Conservation (phyloP, 2,113 vertebrate genomes). For the Pimephales promelas region DNA sequence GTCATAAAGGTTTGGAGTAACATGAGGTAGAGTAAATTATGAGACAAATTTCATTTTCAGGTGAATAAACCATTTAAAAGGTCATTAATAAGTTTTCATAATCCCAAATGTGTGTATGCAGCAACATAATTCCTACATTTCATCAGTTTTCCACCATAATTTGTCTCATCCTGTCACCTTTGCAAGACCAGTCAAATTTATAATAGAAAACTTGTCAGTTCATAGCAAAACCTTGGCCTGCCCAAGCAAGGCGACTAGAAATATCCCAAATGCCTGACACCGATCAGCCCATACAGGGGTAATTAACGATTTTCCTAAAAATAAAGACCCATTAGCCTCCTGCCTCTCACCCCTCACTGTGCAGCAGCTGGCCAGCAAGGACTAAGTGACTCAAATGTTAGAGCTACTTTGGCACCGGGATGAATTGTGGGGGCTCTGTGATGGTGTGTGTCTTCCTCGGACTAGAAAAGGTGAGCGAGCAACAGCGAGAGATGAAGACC, state of each 20-base stretch:
- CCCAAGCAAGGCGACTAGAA: slow-evolving; percentile 2
- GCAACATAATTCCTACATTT: background rate
- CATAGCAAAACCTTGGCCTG: slow-evolving; percentile 21
- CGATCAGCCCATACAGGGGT: slow-evolving; percentile 53
- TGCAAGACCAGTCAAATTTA: background rate
- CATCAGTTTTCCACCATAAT: background rate
- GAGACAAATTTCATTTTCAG: background rate
- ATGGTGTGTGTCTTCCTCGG: slow-evolving; percentile 53
- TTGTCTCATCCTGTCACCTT: background rate
- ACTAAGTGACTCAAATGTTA: slow-evolving; percentile 67
- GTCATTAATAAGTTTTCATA: background rate
- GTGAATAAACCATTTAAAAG: background rate
- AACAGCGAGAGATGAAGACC: slow-evolving; percentile 33
- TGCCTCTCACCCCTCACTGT: slow-evolving; percentile 63
- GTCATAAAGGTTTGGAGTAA: background rate
- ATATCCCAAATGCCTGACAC: slow-evolving; percentile 49
- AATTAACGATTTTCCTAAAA: slow-evolving; percentile 75
- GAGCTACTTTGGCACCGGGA: slow-evolving; percentile 64
- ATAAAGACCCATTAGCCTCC: slow-evolving; percentile 78
- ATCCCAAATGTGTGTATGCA: background rate
- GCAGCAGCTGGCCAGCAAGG: slow-evolving; percentile 77
- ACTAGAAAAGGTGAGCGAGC: slow-evolving; percentile 59
- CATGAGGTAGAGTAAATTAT: background rate
- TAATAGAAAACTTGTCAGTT: background rate
- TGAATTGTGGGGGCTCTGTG: slow-evolving; percentile 44